These are phyloP conservation scores for Rallus crepitans DNA, from an alignment of 2,797 vertebrate genomes.

Conservation along the genomic window DNA sequence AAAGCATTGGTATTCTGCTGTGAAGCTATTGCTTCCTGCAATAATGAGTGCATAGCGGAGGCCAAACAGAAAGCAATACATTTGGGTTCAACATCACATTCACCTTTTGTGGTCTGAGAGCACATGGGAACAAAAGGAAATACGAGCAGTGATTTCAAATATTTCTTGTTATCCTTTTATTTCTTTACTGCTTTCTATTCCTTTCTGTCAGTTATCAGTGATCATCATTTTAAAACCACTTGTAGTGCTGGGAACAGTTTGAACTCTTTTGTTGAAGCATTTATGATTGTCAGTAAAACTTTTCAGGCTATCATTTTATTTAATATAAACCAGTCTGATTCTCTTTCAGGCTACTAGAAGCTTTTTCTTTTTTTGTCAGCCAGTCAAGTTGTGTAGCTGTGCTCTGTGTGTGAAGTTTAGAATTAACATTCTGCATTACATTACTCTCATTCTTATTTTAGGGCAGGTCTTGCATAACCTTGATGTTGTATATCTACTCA, in stretches of 20 bases:
- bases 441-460: background rate
- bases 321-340: background rate
- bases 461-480: background rate
- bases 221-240: constrained; percentile 43
- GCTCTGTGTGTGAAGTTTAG: background rate
- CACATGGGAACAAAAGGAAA: constrained; percentile 23
- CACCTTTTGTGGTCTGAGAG: constrained; percentile 48
- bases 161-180: constrained; percentile 49
- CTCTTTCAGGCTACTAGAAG: constrained; percentile 2
- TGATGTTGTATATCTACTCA: background rate
- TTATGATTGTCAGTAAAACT: constrained; percentile 40
- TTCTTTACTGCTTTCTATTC: constrained; percentile 39
- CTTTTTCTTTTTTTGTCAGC: constrained; percentile 4
- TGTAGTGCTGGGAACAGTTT: constrained; percentile 37
- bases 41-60: constrained; percentile 54
- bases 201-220: constrained; percentile 43
- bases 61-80: constrained; percentile 42
- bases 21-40: constrained; percentile 25
- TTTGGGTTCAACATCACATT: constrained; percentile 39
- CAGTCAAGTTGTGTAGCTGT: background rate
- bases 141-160: constrained; percentile 33
- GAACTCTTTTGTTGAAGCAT: constrained; percentile 40
- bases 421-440: background rate
- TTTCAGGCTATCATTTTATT: constrained; percentile 42
- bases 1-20: constrained; percentile 34